Evolutionary conservation across 2,113 vertebrate genomes (phyloP), one percentile per base, ranked within the genome.

Genomic region (Odobenus rosmarus): DNA sequence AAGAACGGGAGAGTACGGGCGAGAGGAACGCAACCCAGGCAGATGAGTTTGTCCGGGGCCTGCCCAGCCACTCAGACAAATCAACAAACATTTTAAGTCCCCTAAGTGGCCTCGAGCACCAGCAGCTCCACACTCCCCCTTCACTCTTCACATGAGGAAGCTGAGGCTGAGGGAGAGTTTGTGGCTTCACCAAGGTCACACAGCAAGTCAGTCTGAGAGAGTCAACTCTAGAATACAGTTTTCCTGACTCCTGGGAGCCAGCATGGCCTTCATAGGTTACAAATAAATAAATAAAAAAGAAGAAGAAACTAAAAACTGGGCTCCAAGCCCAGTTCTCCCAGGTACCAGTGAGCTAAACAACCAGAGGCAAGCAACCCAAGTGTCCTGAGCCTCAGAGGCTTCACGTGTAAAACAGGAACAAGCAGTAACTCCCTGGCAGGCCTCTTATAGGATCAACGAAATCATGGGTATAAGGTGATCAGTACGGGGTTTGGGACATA

Each of bases 161-260:
- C 55, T 64, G 64, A 97, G 89, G 49, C 62, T 90, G 14, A n/a
- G n/a, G 64, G 51, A 71, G 49, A 89, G 57, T 86, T 53, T 94
- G 42, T 81, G 69, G 53, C 88, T 92, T 92, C 83, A 59, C 39
- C 88, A 92, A 90, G 93, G 76, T 95, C 69, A 95, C 71, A 94
- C 5, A 88, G 81, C 69, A 95, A 72, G 53, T 51, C 49, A 93
- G n/a, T 86, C 49, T 87, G 64, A 72, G 21, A 80, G 33, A 84
- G 33, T 93, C 74, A 94, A 93, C 61, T 96, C 85, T 49, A 42
- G 36, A 97, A 96, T 94, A 93, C 67, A 82, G 76, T 90, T 94
- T 90, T 71, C 53, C 84, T 80, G 23, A 89, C 42, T 77, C 62
- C 51, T 57, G 67, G 31, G 71, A 94, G 62, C 85, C 31, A 86